Conservation (phyloP, 1,140 invertebrate species). For the Drosophila pallidifrons region DNA sequence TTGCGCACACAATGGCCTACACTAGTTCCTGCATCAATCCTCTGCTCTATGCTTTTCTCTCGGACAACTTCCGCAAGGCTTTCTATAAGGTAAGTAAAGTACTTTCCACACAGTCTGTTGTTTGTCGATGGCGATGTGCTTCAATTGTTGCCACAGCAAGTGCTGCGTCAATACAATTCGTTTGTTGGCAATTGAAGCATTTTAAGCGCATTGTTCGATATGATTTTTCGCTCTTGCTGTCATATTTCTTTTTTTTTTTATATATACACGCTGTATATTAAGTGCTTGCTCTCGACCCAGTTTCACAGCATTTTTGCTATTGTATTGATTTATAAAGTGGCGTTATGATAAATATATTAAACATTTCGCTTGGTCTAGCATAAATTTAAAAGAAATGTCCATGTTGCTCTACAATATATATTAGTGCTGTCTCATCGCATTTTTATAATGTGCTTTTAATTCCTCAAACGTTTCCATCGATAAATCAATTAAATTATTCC, state of each 20-base stretch:
- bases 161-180: conserved; percentile 63
- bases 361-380: background rate
- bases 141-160: conserved; percentile 37
- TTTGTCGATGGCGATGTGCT: background rate
- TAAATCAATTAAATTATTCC: conserved; percentile 74
- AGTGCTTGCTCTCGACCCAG: conserved; percentile 31
- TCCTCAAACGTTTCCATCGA: conserved; percentile 51
- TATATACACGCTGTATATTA: conserved; percentile 10
- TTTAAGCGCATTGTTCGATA: conserved; percentile 54
- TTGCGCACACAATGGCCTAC: conserved; percentile 95
- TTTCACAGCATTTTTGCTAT: conserved; percentile 14
- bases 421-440: background rate
- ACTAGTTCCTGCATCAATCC: conserved; percentile 98
- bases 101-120: background rate
- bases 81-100: conserved; percentile 80
- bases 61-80: conserved; percentile 84
- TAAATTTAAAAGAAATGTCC: conserved; percentile 16
- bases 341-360: conserved; percentile 9
- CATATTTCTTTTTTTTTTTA: conserved; percentile 35
- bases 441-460: conserved; percentile 68
- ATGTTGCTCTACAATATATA: conserved; percentile 18
- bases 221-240: conserved; percentile 33
- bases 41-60: conserved; percentile 89
- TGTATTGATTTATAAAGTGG: conserved; percentile 52
- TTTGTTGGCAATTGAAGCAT: conserved; percentile 36